Conservation (phyloP, 2,113 vertebrate genomes). For the Cnemophilus loriae region DNA sequence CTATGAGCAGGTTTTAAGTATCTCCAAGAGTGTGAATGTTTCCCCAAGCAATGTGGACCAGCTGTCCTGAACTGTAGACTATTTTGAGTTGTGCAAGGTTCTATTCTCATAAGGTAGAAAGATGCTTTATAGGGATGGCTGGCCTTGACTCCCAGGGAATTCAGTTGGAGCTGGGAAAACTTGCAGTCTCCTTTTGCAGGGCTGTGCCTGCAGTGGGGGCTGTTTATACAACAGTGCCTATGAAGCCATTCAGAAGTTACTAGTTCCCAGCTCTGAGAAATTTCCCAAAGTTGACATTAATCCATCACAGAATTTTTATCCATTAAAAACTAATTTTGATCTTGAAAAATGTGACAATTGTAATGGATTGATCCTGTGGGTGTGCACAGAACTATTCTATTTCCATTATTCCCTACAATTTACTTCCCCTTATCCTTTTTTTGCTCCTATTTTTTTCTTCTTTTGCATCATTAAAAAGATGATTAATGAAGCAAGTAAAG, state of each 20-base stretch:
- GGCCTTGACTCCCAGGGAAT: background rate
- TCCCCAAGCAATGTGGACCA: background rate
- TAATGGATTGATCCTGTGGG: background rate
- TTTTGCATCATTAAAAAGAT: constrained; percentile 36
- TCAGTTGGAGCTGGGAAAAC: background rate
- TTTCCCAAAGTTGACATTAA: background rate
- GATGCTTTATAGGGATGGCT: background rate
- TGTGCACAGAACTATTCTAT: background rate
- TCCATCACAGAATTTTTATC: constrained; percentile 26
- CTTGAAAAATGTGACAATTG: background rate
- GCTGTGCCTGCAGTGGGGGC: background rate
- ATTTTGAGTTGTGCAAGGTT: background rate
- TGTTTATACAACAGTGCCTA: background rate
- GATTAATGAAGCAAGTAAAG: constrained; percentile 39
- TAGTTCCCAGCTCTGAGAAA: background rate
- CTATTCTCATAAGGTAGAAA: background rate
- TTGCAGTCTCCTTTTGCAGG: background rate
- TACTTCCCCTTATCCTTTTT: background rate
- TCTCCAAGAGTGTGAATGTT: background rate
- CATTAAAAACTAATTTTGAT: constrained; percentile 2
- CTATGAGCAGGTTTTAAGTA: background rate
- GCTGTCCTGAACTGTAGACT: background rate
- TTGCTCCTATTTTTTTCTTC: constrained; percentile 10
- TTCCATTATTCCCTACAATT: constrained; percentile 2
- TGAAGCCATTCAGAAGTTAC: background rate